These are phyloP conservation scores for Acrocephalus arundinaceus DNA, from an alignment of 2,113 vertebrate genomes.

Conservation along the genomic window DNA sequence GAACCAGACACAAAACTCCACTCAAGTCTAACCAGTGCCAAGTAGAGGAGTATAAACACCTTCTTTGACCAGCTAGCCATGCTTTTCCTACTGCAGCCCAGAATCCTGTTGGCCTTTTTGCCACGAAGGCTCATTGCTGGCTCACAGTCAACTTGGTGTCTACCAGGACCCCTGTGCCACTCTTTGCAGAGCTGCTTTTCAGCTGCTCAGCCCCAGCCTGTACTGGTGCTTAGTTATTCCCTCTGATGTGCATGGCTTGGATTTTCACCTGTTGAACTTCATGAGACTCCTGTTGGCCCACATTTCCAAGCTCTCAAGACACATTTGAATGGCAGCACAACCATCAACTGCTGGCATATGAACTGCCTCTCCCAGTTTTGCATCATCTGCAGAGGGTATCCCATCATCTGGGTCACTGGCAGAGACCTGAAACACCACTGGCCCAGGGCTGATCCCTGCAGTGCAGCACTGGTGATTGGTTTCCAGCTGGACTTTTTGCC, in stretches of 20 bases:
- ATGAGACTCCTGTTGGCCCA: background rate
- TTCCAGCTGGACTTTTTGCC: background rate
- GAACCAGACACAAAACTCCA: background rate
- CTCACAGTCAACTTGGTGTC: background rate
- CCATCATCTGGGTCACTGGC: background rate
- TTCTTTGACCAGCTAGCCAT: background rate
- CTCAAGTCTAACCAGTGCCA: background rate
- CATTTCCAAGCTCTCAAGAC: background rate
- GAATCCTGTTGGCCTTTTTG: background rate
- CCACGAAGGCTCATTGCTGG: background rate
- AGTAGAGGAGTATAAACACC: background rate
- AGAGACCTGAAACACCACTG: background rate
- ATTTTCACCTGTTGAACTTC: background rate
- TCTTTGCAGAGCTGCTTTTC: background rate
- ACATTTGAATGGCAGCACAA: background rate
- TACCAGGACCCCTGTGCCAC: background rate
- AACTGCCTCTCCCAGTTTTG: background rate
- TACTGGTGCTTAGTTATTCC: background rate
- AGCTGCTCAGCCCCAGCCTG: background rate
- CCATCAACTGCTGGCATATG: background rate
- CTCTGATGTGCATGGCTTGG: background rate
- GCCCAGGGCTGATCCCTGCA: background rate
- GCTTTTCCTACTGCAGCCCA: background rate
- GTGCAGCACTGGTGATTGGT: background rate
- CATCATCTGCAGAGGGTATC: background rate